Base-by-base conservation (phyloP, 92 coral and sea anemone species). In the Muricea muricata region DNA sequence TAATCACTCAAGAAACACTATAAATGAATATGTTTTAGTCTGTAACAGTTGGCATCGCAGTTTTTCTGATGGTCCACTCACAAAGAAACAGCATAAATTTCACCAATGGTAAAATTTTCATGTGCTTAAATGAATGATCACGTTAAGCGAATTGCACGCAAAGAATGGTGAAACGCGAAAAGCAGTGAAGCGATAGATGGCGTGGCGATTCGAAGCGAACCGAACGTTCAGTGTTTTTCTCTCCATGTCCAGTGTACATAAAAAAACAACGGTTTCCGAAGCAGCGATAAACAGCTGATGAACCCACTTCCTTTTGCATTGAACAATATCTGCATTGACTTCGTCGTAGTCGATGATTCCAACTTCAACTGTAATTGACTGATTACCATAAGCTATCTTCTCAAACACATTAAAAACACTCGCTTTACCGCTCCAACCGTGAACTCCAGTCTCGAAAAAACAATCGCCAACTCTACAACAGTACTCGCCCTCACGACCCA, bases 341-440 rank as follows among this genome's bases (percentile, higher is more conserved):
- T 73, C 79, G 17, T 42, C 57, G 12, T 73, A 42, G 58, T 73
- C 79, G 35, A 73, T 42, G 58, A 73, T 42, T 0, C 79, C 79
- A 50, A 73, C 58, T 37, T 73, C 79, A 7, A 24, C 79, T 10
- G 34, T 20, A 7, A 39, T 42, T 12, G 15, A 3, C 63, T n/a
- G n/a, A n/a, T n/a, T 14, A 17, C 2, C 23, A 70, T 0, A 33
- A 13, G 37, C 7, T 50, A 0, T 1, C 2, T 1, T 37, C 11
- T 7, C 23, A 7, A 12, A 12, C n/a, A n/a, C n/a, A n/a, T n/a
- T n/a, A 20, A 47, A 24, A 71, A 1, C 0, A 33, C 55, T 72
- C 30, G 45, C 12, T 73, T 42, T 35, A 42, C 25, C 79, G 29
- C 13, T 73, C 79, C 79, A 73, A 58, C 31, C 46, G 35, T 73